Percentiles rank a stretch among this genome's conserved stretches.
Conservation (phyloP, 2,113 vertebrate genomes). For the Brienomyrus longianalis region DNA sequence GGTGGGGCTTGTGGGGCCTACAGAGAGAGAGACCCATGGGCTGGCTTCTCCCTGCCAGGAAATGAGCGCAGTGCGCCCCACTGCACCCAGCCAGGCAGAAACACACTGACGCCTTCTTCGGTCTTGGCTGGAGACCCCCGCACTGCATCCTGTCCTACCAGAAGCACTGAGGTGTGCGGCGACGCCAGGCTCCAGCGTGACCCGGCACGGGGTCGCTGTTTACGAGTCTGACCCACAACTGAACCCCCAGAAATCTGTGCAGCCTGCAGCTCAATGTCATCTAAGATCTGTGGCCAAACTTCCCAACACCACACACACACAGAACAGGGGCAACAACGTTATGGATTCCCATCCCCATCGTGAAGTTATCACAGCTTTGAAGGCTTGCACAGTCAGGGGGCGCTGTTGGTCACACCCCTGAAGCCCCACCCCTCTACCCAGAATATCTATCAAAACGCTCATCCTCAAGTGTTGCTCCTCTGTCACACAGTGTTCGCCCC, state of each 20-base stretch:
- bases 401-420: background rate
- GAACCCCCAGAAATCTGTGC: background rate
- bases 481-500: background rate
- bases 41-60: background rate
- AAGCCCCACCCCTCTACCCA: background rate
- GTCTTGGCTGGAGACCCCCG: background rate
- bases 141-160: background rate
- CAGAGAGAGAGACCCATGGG: background rate
- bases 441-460: background rate
- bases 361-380: background rate
- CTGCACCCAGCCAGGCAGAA: background rate
- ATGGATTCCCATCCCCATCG: background rate
- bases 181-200: too few relatives aligned
- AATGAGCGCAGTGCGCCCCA: background rate
- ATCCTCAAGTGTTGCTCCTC: background rate
- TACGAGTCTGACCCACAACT: background rate
- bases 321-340: background rate
- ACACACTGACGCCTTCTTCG: background rate
- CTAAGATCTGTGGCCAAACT: constrained; percentile 43
- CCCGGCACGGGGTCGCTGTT: background rate
- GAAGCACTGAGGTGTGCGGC: background rate
- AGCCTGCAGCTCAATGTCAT: constrained; percentile 34
- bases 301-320: background rate
- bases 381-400: background rate
- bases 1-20: background rate